Evolutionary conservation across 1,140 invertebrate genomes (phyloP), one percentile per base, ranked within the genome.

Genomic region (Metopolophium dirhodum): DNA sequence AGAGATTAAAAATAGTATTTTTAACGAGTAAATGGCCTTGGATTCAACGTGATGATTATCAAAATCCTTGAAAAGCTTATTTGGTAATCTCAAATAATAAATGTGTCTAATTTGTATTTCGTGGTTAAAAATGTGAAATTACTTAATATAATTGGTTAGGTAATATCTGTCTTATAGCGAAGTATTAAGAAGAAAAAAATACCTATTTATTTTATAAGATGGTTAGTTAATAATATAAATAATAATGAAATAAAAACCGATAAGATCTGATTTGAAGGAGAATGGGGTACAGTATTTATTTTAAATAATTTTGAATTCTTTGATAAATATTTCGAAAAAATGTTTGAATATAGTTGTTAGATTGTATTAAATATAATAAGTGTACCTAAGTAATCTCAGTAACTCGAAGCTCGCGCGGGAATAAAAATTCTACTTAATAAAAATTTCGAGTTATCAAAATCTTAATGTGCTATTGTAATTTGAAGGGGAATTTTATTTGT

Each of bases 51-150:
- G 61, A 77, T 77, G 61, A 77, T 77, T 77, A 77, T n/a, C 30
- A 77, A 77, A 77, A 77, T 77, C 61, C 61, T 77, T 77, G 61
- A 77, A 77, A 77, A 77, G 14, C n/a, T n/a, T n/a, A 35, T 77
- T 77, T n/a, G 61, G 61, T 77, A 77, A 77, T 77, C 61, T n/a
- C 30, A 77, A n/a, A 77, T 77, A n/a, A 77, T 77, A 77, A n/a
- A 77, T 77, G 30, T 77, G 30, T 68, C 11, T 68, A 68, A 77
- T 77, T 77, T 77, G n/a, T 77, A 68, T 77, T 77, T 77, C 30
- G 61, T 77, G 61, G 30, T 77, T 77, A 77, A 77, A 77, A 77
- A n/a, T 77, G 14, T 77, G 61, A 77, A 77, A 77, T 18, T 77
- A 6, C 30, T 35, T n/a, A 77, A 77, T n/a, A n/a, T 68, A 61